These are phyloP conservation scores for Rhincodon typus DNA, from an alignment of 2,797 vertebrate genomes.

Conservation along the genomic window DNA sequence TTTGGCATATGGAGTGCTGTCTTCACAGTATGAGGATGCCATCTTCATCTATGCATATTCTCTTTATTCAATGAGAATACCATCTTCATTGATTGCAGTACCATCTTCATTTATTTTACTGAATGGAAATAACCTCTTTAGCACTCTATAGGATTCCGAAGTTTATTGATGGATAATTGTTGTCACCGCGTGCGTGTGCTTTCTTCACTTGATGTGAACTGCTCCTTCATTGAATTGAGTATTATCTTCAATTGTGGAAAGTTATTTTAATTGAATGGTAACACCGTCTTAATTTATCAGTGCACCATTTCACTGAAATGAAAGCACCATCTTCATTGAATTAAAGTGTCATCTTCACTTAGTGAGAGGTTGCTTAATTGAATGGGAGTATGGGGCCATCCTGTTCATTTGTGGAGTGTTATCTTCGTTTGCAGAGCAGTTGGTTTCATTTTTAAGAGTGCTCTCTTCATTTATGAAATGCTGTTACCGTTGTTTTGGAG, in stretches of 20 bases:
- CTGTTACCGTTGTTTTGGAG: neutral
- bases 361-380: neutral
- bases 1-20: neutral
- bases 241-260: neutral
- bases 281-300: neutral
- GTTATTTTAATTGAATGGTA: neutral
- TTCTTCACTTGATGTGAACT: neutral
- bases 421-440: neutral
- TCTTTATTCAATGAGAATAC: too few species aligned
- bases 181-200: too few species aligned
- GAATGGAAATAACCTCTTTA: too few species aligned
- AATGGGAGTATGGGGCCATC: neutral
- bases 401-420: neutral
- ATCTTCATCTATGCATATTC: neutral
- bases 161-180: neutral
- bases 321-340: neutral
- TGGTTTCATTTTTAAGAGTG: too few species aligned
- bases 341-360: neutral
- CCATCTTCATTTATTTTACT: too few species aligned
- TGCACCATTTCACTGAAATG: neutral
- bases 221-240: neutral
- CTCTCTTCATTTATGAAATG: neutral
- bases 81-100: too few species aligned
- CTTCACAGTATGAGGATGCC: neutral
- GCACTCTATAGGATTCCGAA: too few species aligned